phyloP scores from a whole-genome alignment of 2,888 invertebrate genomes.

The Oscheius myriophilus region DNA sequence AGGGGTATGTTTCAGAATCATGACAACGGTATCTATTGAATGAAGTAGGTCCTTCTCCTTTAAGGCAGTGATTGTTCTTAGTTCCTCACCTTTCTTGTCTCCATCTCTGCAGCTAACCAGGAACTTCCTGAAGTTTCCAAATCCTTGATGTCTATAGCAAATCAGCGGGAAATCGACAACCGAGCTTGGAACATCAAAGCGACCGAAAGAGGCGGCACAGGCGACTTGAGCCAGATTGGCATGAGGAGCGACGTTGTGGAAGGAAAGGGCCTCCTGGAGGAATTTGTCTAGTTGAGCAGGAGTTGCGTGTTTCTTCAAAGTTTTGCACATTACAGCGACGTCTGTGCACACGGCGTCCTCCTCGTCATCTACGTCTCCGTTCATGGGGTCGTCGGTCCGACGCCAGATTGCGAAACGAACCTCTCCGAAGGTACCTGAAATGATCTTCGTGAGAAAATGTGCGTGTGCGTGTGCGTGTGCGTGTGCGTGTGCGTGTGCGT shows the following conservation, averaged over 20 bases:
- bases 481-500: no score
- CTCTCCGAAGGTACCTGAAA: constrained; percentile 64
- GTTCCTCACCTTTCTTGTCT: constrained; percentile 24
- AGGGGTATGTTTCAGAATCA: no score
- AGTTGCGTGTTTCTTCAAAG: constrained; percentile 54
- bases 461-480: no score
- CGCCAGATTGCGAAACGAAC: constrained; percentile 69
- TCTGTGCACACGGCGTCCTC: constrained; percentile 62
- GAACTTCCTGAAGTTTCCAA: constrained; percentile 69
- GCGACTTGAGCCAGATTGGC: constrained; percentile 63
- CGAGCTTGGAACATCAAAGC: constrained; percentile 63
- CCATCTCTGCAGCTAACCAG: constrained; percentile 56
- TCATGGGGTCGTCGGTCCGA: constrained; percentile 55
- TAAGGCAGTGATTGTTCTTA: no score
- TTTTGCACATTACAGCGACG: constrained; percentile 52
- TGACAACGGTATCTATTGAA: no score
- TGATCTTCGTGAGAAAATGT: no score
- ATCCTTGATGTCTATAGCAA: constrained; percentile 65
- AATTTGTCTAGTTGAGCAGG: constrained; percentile 65
- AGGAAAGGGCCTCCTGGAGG: constrained; percentile 62
- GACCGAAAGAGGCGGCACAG: constrained; percentile 67
- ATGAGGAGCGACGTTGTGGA: constrained; percentile 66
- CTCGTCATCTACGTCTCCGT: constrained; percentile 68
- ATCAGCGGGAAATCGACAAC: constrained; percentile 67
- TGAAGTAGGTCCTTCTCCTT: no score